Conservation (phyloP, 2,113 vertebrate species). For the Thamnaconus septentrionalis region DNA sequence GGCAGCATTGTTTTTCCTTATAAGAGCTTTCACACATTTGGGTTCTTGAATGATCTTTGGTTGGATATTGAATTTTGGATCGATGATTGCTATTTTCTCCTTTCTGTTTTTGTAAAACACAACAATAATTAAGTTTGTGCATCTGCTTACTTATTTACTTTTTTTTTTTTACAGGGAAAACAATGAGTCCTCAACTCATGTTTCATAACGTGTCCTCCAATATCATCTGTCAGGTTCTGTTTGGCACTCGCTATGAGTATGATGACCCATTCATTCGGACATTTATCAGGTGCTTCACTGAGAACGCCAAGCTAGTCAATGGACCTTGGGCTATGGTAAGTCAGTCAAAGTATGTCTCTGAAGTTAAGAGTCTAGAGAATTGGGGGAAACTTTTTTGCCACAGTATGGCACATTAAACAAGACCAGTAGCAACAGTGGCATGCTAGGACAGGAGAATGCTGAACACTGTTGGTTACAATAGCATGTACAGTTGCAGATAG, state of each 20-base stretch:
- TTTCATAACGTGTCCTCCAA: slow-evolving; percentile 75
- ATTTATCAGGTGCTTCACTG: slow-evolving; percentile 41
- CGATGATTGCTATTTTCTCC: too few species aligned
- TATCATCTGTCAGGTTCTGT: slow-evolving; percentile 77
- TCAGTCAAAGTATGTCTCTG: neutral
- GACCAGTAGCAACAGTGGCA: too few species aligned
- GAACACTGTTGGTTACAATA: too few species aligned
- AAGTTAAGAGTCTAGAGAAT: neutral
- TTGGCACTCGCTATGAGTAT: slow-evolving; percentile 72
- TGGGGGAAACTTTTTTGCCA: too few species aligned
- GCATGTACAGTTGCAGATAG: too few species aligned
- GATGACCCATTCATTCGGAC: slow-evolving; percentile 53
- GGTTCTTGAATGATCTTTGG: too few species aligned
- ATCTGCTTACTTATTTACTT: neutral
- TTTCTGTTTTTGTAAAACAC: neutral
- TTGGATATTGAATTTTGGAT: too few species aligned
- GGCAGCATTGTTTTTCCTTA: too few species aligned
- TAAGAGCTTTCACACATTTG: too few species aligned
- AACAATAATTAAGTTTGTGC: neutral
- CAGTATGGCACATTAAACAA: too few species aligned
- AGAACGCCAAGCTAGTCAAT: slow-evolving; percentile 48
- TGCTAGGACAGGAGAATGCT: too few species aligned
- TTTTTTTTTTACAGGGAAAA: slow-evolving; percentile 40
- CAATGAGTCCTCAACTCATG: slow-evolving; percentile 48
- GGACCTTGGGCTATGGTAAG: slow-evolving; percentile 65